These are phyloP conservation scores for Spheniscus mendiculus DNA, from an alignment of 2,113 vertebrate genomes.

Conservation along the genomic window DNA sequence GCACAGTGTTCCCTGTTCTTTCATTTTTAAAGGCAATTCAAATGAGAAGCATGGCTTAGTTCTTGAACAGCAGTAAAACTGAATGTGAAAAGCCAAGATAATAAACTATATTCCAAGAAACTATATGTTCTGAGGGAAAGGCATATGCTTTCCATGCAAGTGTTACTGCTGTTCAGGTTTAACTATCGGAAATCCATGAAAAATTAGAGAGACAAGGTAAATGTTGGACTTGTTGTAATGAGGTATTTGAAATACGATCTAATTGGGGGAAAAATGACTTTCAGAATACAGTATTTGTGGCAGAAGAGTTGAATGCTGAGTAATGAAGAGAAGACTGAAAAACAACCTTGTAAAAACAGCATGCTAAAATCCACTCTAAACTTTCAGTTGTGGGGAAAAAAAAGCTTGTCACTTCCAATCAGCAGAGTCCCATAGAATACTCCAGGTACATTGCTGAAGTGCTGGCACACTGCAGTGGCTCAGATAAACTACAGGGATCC, in stretches of 20 bases:
- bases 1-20: neutral
- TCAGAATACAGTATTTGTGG: neutral
- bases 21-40: neutral
- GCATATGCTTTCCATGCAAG: rapidly evolving
- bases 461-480: neutral
- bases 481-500: neutral
- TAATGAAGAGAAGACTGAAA: neutral
- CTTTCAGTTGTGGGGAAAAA: neutral
- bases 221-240: neutral
- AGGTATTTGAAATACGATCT: neutral
- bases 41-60: neutral
- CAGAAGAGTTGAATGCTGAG: neutral
- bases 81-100: neutral
- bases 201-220: neutral
- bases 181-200: neutral
- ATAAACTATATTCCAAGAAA: neutral
- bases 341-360: neutral
- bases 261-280: neutral
- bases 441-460: neutral
- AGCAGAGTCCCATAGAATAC: neutral
- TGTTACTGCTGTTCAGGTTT: neutral
- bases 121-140: neutral
- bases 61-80: neutral
- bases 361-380: neutral
- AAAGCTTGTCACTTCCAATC: too few species aligned